Evolutionary conservation across 2,888 invertebrate species (phyloP), one percentile per base, ranked within the genome.

Genomic region (Melanophora roralis): DNA sequence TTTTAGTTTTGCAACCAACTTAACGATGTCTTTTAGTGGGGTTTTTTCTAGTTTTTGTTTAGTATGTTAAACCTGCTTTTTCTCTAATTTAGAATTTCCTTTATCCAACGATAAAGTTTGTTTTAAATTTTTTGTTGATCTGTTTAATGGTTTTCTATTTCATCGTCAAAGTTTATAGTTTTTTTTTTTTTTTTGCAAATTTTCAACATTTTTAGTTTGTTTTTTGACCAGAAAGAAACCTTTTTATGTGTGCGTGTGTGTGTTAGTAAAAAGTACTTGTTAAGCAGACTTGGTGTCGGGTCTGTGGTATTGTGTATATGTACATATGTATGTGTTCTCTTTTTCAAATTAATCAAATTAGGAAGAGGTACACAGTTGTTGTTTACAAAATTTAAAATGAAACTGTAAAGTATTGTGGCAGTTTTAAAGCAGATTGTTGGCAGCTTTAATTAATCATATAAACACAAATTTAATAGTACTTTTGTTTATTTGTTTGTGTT

Each of bases 91-190:
- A 34, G 67, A 45, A 11, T 47, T 55, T 47, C 23, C 38, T 38
- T 12, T 59, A 49, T 55, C 32, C 60, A 40, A 43, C 53, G 60
- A 47, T 73, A 62, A 71, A 80, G 71, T 80, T 71, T 67, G 23
- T 47, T 47, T 38, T 47, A 53, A 21, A 59, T 59, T 71, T n/a
- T 59, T 64, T 43, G 59, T 67, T 60, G 53, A 68, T 62, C 49
- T 73, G 55, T 68, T 51, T 65, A 68, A 67, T 73, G 53, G 57
- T 65, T 55, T 65, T 73, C 55, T 38, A 64, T 73, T 64, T 73
- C 60, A 47, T 73, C 65, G 45, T 34, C 32, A 69, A 68, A 36
- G 55, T 55, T 79, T 74, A 45, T 36, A 49, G 49, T 45, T 16
- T 43, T 21, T 43, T n/a, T 19, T 43, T 55, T 76, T 53, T 55